A percentile compares a stretch with the other conserved stretches of the same genome.
phyloP scores from a whole-genome alignment of 2,113 vertebrate species.

The Ictalurus furcatus region DNA sequence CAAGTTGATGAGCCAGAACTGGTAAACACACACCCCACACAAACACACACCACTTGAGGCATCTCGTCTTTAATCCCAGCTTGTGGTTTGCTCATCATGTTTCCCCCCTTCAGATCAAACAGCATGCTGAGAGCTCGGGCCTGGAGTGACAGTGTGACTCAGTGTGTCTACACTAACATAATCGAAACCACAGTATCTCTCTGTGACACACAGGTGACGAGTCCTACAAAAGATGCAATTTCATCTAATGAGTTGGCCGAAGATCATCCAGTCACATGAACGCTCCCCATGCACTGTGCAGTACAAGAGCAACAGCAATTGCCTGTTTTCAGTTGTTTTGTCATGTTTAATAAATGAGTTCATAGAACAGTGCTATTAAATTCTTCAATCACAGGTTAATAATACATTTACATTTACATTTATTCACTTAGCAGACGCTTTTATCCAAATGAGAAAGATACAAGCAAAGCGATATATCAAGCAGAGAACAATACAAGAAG shows the following conservation, averaged over 20 bases:
- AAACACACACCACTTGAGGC: neutral
- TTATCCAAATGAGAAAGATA: too few relatives aligned
- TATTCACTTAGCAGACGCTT: too few relatives aligned
- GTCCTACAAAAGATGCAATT: neutral
- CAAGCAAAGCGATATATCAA: too few relatives aligned
- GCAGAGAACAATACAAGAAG: too few relatives aligned
- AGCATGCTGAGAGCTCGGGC: neutral
- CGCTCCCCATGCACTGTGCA: neutral
- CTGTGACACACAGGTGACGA: neutral
- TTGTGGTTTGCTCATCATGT: conserved; percentile 39
- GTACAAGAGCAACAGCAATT: neutral
- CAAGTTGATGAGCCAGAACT: neutral
- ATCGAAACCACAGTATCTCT: neutral
- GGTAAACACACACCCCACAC: neutral
- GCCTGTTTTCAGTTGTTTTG: neutral
- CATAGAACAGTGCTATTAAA: neutral
- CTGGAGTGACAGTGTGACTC: conserved; percentile 8
- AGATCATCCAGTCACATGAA: neutral
- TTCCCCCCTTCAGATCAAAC: conserved; percentile 32
- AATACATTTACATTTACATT: too few relatives aligned
- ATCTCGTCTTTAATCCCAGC: conserved; percentile 31
- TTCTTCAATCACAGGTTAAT: neutral
- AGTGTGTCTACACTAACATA: conserved; percentile 47
- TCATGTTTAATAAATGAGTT: neutral
- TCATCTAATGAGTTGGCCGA: neutral